Percentiles rank a stretch among this genome's conserved stretches.
phyloP scores from a whole-genome alignment of 1,140 invertebrate genomes.

The Neodiprion fabricii region DNA sequence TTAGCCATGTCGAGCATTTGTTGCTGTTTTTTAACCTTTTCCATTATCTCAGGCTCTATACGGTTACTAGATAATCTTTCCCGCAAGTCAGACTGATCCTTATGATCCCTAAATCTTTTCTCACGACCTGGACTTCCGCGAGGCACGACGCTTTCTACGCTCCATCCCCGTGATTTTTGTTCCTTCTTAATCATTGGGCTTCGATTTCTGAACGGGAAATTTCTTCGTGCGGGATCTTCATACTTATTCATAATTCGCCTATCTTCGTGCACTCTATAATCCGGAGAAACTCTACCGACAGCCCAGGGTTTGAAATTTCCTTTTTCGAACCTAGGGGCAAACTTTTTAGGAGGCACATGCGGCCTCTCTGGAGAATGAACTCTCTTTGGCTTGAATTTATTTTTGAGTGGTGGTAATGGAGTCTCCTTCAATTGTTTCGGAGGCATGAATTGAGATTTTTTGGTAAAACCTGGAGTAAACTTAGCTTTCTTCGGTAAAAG shows the following conservation, averaged over 20 bases:
- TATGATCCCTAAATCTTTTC: constrained; percentile 42
- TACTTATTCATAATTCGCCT: constrained; percentile 19
- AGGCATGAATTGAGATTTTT: constrained; percentile 21
- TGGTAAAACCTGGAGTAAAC: constrained; percentile 12
- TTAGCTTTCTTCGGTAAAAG: constrained; percentile 24
- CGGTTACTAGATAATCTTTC: constrained; percentile 45
- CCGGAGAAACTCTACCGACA: not conserved
- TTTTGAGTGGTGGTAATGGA: constrained; percentile 10
- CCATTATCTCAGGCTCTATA: constrained; percentile 33
- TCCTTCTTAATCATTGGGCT: constrained; percentile 14
- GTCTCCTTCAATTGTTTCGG: constrained; percentile 32
- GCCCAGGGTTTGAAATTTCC: constrained; percentile 28
- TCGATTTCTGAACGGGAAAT: constrained; percentile 2
- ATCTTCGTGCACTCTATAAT: not conserved
- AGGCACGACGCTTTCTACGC: constrained; percentile 28
- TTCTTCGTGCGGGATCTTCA: constrained; percentile 18
- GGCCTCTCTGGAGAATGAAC: constrained; percentile 34
- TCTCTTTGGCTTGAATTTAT: constrained; percentile 34
- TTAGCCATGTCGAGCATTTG: constrained; percentile 52
- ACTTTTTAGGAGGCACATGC: constrained; percentile 30
- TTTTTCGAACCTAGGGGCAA: constrained; percentile 36
- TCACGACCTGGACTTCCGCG: constrained; percentile 39
- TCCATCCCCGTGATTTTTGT: constrained; percentile 31
- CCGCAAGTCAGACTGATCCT: constrained; percentile 43
- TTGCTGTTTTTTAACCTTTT: constrained; percentile 47